A percentile compares a stretch with the other conserved stretches of the same genome.
These are phyloP conservation scores for Pitangus sulphuratus DNA, from an alignment of 2,797 vertebrate species.

Conservation along the genomic window DNA sequence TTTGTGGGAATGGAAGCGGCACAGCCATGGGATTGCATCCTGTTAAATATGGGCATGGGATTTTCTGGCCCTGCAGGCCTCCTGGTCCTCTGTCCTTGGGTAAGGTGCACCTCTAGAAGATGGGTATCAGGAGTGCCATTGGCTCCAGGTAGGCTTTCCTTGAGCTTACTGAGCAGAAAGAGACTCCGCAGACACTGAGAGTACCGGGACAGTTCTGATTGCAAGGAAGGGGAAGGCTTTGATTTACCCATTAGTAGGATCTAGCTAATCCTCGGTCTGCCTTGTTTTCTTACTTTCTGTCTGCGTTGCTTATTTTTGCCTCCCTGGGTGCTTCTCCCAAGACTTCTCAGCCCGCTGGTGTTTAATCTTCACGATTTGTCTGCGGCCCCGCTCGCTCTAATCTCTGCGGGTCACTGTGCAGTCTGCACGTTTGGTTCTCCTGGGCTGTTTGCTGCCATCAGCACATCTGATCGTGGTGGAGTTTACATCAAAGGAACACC, in stretches of 20 bases:
- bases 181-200: neutral
- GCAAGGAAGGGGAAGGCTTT: neutral
- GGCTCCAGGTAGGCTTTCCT: neutral
- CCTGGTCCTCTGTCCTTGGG: neutral
- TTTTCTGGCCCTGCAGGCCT: neutral
- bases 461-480: neutral
- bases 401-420: constrained; percentile 23
- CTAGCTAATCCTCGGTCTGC: neutral
- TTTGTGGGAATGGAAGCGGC: neutral
- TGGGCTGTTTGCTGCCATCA: constrained; percentile 8
- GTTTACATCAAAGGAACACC: constrained; percentile 42
- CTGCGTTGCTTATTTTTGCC: neutral
- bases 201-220: neutral
- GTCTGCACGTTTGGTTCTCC: neutral
- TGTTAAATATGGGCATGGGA: accelerated
- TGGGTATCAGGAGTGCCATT: accelerated
- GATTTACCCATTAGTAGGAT: neutral
- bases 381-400: neutral
- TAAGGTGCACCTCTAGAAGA: neutral
- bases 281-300: neutral
- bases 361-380: neutral
- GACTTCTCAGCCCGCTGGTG: neutral
- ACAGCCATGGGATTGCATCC: neutral
- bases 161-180: neutral
- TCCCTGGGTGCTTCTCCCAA: neutral